Evolutionary conservation across 2,797 vertebrate genomes (phyloP).

Genomic region (Rhinoraja longicauda): DNA sequence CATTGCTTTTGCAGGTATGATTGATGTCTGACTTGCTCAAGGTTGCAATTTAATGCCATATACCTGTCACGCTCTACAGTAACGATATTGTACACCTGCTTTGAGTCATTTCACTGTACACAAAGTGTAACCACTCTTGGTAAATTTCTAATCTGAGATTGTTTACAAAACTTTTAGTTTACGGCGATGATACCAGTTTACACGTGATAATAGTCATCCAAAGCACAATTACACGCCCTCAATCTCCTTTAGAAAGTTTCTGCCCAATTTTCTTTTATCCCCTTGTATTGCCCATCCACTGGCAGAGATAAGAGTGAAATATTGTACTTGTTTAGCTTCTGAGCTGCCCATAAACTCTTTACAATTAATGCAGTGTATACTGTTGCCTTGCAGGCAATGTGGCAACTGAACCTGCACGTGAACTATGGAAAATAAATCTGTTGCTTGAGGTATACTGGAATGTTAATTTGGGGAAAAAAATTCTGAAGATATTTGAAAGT

Average conservation of each 20-base stretch:
- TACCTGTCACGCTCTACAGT: background rate
- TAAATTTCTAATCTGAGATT: background rate
- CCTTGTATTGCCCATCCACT: background rate
- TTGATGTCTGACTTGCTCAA: background rate
- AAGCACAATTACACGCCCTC: background rate
- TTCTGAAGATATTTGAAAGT: background rate
- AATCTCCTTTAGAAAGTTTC: background rate
- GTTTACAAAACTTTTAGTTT: background rate
- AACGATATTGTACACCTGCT: background rate
- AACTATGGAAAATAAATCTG: background rate
- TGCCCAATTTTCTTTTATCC: background rate
- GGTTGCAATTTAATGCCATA: background rate
- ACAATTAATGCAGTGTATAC: background rate
- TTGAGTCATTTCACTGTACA: background rate
- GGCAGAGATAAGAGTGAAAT: no score
- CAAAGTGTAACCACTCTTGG: background rate
- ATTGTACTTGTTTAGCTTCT: background rate
- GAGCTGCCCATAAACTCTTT: background rate
- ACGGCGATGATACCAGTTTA: background rate
- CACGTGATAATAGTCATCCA: background rate
- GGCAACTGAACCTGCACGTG: background rate
- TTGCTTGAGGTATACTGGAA: background rate
- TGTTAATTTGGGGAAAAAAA: background rate
- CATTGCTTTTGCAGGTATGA: constrained; percentile 74
- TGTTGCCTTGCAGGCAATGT: background rate